Evolutionary conservation across 2,797 vertebrate genomes (phyloP), one percentile per base, ranked within the genome.

Genomic region (Tauraco hartlaubi): DNA sequence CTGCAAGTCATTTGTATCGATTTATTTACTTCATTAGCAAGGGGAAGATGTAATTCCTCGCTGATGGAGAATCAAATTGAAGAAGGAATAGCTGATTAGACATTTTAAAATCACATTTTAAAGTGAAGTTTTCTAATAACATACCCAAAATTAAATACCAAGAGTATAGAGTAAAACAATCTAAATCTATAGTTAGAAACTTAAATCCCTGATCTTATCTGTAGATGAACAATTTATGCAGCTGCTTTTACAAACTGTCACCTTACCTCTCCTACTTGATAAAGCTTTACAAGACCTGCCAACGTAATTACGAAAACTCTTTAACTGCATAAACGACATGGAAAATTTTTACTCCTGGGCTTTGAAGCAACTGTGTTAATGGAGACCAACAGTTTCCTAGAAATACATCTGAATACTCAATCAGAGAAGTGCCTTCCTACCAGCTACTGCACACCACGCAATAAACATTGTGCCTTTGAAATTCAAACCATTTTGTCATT

Each of bases 11-110:
- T 82, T 93, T 93, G 31, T 94, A 96, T 92, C 1, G 55, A 95
- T 94, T 90, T 94, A 84, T 92, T 84, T 93, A 94, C 83, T 87
- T 94, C 88, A 90, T 95, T 79, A 95, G 31, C 2, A 19, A 84
- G 22, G 21, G 59, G 23, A 94, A 95, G 80, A 96, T 76, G 69
- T 41, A 93, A 95, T 94, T 93, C 63, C 2, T 11, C 83, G 73
- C 5, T 81, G 90, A 96, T 54, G 35, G 80, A 88, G 54, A 80
- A 88, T 5, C 4, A 16, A 91, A 91, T 2, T 94, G 76, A 92
- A 91, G 55, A 29, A 81, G 7, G 1, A 90, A 69, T 2, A 85
- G 76, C 66, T 85, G 80, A 93, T 89, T 9, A 90, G 48, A 48
- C 55, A 72, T 68, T 89, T 94, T 61, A 35, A 95, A 88, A 90